These are phyloP conservation scores for Macroteleia sp. DNA, from an alignment of 2,888 invertebrate species.

Conservation along the genomic window DNA sequence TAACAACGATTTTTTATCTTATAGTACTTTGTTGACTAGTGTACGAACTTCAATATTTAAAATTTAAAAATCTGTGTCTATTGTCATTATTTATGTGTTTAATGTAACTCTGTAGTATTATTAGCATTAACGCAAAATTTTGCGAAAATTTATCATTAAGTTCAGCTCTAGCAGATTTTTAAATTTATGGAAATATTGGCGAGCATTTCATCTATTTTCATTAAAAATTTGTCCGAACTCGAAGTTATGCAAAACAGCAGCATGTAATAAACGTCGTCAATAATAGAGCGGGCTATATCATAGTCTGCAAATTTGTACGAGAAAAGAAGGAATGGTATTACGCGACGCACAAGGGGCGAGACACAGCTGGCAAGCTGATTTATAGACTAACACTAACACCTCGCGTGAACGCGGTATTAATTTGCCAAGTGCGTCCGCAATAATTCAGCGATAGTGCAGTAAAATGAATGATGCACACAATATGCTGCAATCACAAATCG, in stretches of 20 bases:
- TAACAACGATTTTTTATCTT: too few species aligned
- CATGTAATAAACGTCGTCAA: conserved; percentile 47
- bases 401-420: conserved; percentile 64
- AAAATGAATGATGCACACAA: conserved; percentile 65
- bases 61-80: too few species aligned
- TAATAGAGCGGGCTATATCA: conserved; percentile 46
- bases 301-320: conserved; percentile 48
- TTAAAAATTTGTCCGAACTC: conserved; percentile 19
- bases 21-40: too few species aligned
- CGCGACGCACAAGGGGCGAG: conserved; percentile 58
- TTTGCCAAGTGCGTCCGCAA: conserved; percentile 66
- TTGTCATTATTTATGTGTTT: too few species aligned
- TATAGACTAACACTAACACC: conserved; percentile 63
- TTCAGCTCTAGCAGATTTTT: too few species aligned
- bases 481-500: conserved; percentile 65
- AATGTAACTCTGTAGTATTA: too few species aligned
- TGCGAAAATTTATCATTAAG: too few species aligned
- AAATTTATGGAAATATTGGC: conserved; percentile 2
- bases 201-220: conserved; percentile 20
- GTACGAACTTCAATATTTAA: too few species aligned
- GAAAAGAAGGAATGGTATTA: conserved; percentile 56
- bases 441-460: conserved; percentile 63
- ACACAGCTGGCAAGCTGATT: conserved; percentile 61
- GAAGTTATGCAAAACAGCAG: conserved; percentile 44
- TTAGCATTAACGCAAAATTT: too few species aligned